Conservation (phyloP, 2,113 vertebrate genomes). For the Sterrhoptilus dennistouni region DNA sequence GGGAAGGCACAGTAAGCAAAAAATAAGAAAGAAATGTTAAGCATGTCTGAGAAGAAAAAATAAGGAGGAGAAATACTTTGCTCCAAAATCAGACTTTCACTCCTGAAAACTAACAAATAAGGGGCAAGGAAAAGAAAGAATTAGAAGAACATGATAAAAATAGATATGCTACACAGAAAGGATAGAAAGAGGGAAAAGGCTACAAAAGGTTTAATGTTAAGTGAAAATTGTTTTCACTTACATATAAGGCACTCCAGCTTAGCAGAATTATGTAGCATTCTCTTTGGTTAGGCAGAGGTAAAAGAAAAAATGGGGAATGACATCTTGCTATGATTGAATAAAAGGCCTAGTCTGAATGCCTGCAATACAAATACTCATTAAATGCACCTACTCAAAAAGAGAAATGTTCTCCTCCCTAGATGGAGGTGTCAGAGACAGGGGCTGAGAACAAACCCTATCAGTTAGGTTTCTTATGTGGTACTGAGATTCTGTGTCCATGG, state of each 20-base stretch:
- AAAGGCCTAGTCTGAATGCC: neutral
- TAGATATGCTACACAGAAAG: neutral
- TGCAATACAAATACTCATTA: neutral
- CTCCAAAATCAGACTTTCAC: neutral
- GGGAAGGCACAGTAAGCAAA: neutral
- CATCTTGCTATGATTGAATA: neutral
- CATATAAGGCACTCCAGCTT: neutral
- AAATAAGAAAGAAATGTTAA: neutral
- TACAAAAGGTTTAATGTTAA: neutral
- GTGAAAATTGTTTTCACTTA: neutral
- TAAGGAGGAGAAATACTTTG: neutral
- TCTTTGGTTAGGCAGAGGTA: neutral
- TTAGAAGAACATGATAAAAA: neutral
- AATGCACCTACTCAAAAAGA: neutral
- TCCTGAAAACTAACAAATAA: neutral
- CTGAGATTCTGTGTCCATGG: neutral
- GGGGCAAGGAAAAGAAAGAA: neutral
- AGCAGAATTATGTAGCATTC: neutral
- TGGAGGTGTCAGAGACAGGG: neutral
- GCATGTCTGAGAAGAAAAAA: fast-evolving
- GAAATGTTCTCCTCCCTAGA: neutral
- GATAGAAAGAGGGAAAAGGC: neutral
- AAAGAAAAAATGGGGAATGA: neutral
- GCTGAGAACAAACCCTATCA: neutral
- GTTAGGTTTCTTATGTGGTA: neutral